Evolutionary conservation across 2,797 vertebrate genomes (phyloP).

Genomic region (Gymnocypris eckloni): DNA sequence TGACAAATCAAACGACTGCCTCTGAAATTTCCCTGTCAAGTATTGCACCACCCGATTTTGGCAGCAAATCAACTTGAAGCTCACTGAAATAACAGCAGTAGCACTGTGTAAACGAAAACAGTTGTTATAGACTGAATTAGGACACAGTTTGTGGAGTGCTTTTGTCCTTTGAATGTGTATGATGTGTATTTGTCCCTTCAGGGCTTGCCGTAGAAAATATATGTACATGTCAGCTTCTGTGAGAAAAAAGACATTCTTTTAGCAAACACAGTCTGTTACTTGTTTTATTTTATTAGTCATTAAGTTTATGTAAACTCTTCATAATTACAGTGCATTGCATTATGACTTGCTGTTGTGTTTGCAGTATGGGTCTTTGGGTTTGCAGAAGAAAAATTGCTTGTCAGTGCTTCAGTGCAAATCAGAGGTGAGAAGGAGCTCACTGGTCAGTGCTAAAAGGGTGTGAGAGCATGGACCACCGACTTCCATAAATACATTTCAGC

Average conservation of each 20-base stretch:
- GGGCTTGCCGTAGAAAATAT: constrained; percentile 2
- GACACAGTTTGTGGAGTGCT: not conserved
- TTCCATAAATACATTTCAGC: constrained; percentile 25
- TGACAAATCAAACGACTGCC: constrained; percentile 40
- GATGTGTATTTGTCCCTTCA: constrained; percentile 13
- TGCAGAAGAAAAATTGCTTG: constrained; percentile 13
- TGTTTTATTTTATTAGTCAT: constrained; percentile 1
- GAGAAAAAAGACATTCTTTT: not conserved
- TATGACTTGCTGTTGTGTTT: not conserved
- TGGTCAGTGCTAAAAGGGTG: constrained; percentile 33
- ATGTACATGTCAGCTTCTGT: not conserved
- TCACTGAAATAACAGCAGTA: constrained; percentile 16
- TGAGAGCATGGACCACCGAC: constrained; percentile 12
- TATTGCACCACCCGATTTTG: constrained; percentile 13
- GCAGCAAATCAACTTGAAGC: constrained; percentile 15
- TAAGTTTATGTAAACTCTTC: constrained; percentile 2
- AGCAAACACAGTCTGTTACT: not conserved
- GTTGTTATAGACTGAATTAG: constrained; percentile 29
- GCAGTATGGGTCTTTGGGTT: not conserved
- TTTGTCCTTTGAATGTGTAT: constrained; percentile 8
- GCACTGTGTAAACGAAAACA: constrained; percentile 20
- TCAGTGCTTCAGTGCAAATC: constrained; percentile 6
- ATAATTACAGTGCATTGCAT: not conserved
- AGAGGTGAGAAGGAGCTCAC: constrained; percentile 8
- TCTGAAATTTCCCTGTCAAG: constrained; percentile 39